Evolutionary conservation across 2,888 invertebrate genomes (phyloP), one percentile per base, ranked within the genome.

Genomic region (Platycnemis pennipes): DNA sequence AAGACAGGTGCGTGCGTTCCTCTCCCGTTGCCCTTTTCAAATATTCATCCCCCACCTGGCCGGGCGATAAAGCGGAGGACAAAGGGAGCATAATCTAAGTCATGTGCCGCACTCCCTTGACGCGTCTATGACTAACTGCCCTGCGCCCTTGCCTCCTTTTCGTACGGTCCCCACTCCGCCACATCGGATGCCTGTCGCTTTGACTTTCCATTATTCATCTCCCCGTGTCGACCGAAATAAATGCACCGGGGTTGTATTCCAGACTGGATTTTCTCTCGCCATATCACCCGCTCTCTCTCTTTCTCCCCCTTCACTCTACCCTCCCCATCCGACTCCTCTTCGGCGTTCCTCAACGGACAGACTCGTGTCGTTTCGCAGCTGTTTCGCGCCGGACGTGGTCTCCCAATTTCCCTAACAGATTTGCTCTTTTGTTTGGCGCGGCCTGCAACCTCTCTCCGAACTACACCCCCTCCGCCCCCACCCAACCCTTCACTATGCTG

Each of bases 161-260:
- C 44, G 8, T 26, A n/a, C 44, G 31, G 16, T 46, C 44, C 44
- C 44, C 63, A 44, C 26, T 63, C 53, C 63, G 42, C 56, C 56
- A 42, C 56, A 44, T 44, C 69, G 63, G 63, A 63, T 56, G 53
- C 91, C 42, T 63, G 91, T 26, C 91, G 91, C 91, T 44, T 91
- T 63, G 69, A 56, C 91, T 91, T 91, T 91, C 91, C 56, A 91
- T 91, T 91, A 91, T 91, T 91, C 91, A 91, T 91, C 63, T 22
- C 69, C 31, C 42, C 22, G 42, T 42, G 56, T 63, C 63, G 91
- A 56, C 91, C 56, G 63, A 45, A 63, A 91, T 91, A 91, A 44
- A 63, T 44, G 44, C 63, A 56, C 37, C 91, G 22, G n/a, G 37
- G 56, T 42, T 91, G 19, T 19, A 42, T n/a, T 89, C 22, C 37